Evolutionary conservation across 92 coral and sea anemone species (phyloP), one percentile per base, ranked within the genome.

Genomic region (Phenganax marumi): DNA sequence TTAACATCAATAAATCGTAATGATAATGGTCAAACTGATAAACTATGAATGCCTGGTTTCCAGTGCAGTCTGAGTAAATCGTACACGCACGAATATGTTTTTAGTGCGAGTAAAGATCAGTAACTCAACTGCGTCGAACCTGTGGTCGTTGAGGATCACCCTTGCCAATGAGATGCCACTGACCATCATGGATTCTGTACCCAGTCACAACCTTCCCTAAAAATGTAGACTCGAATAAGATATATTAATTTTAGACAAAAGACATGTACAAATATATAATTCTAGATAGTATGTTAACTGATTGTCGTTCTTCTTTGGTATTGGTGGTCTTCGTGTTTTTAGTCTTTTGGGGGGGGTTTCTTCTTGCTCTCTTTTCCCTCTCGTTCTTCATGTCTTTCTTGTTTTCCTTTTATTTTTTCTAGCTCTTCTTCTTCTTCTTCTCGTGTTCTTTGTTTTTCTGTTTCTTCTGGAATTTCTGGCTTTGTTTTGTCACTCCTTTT

Each of bases 81-180:
- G 63, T 19, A 6, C 0, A 17, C 8, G 47, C 0, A 17, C 8
- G 16, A 26, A 22, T 26, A 25, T 26, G 7, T 25, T 46, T 70
- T 33, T 33, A 33, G 3, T 33, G n/a, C n/a, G n/a, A n/a, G n/a
- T n/a, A n/a, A 56, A 56, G 17, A 14, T 14, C n/a, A 56, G 7
- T 21, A 56, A 56, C 24, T 1, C 0, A 50, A 12, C 8, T 19
- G 48, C 21, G 22, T 19, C 68, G 61, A 12, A 78, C 83, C 68
- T 78, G 83, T 22, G 83, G 83, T 7, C 83, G 55, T 50, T 48
- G 9, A 4, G 83, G 83, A 60, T 78, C 73, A 49, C 83, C 83
- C 61, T 78, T 78, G 16, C 83, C 83, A 63, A 78, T 78, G 14
- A 78, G 73, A n/a, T 18, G 50, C 83, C 83, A 78, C 43, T 61